phyloP scores from a whole-genome alignment of 2,888 invertebrate species.

The Loripinus fragilis region DNA sequence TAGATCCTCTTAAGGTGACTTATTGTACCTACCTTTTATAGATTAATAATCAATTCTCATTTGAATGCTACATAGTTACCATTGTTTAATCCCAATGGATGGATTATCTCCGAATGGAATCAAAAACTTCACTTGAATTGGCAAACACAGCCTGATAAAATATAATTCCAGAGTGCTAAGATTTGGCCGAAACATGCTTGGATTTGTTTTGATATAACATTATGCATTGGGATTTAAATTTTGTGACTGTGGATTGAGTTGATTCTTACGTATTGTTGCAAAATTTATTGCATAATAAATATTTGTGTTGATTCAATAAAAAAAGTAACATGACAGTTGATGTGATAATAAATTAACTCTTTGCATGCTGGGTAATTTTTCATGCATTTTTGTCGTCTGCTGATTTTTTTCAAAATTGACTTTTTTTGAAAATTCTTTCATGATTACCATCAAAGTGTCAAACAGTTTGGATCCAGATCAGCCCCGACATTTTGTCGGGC shows the following conservation, averaged over 20 bases:
- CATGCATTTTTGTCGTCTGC: no score
- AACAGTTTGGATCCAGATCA: no score
- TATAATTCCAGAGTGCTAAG: constrained; percentile 9
- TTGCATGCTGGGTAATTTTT: no score
- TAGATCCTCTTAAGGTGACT: background rate
- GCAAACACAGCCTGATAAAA: constrained; percentile 14
- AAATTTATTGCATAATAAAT: no score
- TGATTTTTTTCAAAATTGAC: no score
- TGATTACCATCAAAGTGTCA: no score
- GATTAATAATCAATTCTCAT: constrained; percentile 30
- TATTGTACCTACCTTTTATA: background rate
- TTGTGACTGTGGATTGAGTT: background rate
- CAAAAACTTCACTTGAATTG: background rate
- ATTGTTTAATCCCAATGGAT: constrained; percentile 35
- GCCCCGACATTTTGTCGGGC: no score
- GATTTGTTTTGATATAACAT: constrained; percentile 3
- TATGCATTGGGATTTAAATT: constrained; percentile 12
- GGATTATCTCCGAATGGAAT: constrained; percentile 28
- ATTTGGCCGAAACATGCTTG: background rate
- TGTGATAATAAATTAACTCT: no score
- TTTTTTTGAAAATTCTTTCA: no score
- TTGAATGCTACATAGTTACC: constrained; percentile 43
- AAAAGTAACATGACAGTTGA: no score
- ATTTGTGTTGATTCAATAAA: no score
- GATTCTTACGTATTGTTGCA: no score